These are phyloP conservation scores for Prunella himalayana DNA, from an alignment of 2,113 vertebrate genomes.

Conservation along the genomic window DNA sequence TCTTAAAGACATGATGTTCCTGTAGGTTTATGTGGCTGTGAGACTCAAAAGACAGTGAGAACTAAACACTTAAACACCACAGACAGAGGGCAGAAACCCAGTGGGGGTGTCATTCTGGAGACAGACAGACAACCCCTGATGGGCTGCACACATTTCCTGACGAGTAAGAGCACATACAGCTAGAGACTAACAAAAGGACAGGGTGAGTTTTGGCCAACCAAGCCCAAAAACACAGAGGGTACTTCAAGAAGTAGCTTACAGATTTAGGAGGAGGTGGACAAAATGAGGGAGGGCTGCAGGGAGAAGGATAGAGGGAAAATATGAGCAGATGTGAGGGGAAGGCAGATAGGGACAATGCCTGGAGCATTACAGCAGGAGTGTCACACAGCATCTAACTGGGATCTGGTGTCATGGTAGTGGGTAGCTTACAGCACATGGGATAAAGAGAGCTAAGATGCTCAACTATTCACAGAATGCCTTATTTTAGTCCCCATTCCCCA, in stretches of 20 bases:
- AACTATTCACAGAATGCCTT: background rate
- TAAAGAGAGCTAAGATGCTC: background rate
- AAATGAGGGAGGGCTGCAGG: background rate
- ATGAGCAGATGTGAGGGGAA: background rate
- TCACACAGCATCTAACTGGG: background rate
- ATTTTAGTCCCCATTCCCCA: background rate
- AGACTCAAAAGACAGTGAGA: background rate
- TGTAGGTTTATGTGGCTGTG: background rate
- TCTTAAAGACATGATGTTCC: background rate
- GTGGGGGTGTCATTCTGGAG: background rate
- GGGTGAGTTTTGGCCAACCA: background rate
- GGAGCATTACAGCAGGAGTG: rapidly evolving
- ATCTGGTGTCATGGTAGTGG: background rate
- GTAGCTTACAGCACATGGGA: background rate
- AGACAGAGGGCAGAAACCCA: background rate
- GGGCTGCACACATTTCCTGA: background rate
- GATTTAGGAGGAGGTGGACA: background rate
- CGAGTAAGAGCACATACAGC: rapidly evolving
- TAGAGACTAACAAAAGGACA: background rate
- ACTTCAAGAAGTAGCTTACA: background rate
- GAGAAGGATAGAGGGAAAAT: background rate
- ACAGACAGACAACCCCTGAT: background rate
- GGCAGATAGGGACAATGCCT: background rate
- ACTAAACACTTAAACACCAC: background rate
- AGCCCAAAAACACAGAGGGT: background rate